Evolutionary conservation across 2,113 vertebrate genomes (phyloP).

Genomic region (Falco punctatus): DNA sequence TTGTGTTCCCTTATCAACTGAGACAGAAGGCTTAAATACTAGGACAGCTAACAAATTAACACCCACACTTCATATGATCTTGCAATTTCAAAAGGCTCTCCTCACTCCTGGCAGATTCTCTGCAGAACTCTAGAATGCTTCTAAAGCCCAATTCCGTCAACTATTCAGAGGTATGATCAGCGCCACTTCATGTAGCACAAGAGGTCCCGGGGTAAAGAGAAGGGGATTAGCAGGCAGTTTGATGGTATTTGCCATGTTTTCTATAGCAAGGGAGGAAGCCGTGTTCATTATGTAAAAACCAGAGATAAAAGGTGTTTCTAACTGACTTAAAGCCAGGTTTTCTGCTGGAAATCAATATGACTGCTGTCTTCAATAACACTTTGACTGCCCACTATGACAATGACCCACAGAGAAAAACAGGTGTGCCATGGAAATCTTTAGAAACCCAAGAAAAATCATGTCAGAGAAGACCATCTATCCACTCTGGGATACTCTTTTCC

Average conservation of each 20-base stretch:
- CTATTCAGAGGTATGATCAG: neutral
- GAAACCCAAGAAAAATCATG: neutral
- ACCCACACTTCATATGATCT: neutral
- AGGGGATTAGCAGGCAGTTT: neutral
- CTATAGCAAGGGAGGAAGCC: neutral
- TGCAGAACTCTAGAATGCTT: neutral
- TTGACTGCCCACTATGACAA: neutral
- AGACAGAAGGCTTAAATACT: neutral
- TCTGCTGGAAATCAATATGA: neutral
- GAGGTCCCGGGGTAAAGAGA: neutral
- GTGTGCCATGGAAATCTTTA: neutral
- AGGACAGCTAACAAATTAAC: slow-evolving; percentile 20
- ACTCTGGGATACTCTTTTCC: neutral
- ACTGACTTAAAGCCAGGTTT: neutral
- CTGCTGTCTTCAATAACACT: neutral
- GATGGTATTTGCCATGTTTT: neutral
- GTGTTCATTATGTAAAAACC: neutral
- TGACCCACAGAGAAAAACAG: neutral
- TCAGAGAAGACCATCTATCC: neutral
- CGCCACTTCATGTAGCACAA: neutral
- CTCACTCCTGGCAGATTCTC: neutral
- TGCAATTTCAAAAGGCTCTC: neutral
- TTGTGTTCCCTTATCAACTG: neutral
- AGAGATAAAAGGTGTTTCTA: neutral
- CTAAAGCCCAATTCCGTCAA: neutral